Percentiles rank a stretch among this genome's conserved stretches.
phyloP scores from a whole-genome alignment of 1,140 invertebrate species.

The Drosophila pachea region DNA sequence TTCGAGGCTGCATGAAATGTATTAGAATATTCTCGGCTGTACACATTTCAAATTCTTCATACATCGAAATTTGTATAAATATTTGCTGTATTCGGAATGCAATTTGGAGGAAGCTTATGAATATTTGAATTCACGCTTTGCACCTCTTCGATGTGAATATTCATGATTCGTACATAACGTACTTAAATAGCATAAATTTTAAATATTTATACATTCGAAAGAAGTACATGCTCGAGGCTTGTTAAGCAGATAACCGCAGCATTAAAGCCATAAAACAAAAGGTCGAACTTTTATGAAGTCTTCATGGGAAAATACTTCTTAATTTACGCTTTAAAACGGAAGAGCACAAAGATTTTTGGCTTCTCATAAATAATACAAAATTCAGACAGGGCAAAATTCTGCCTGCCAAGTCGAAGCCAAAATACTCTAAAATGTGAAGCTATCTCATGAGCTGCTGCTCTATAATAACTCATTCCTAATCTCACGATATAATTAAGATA shows the following conservation, averaged over 20 bases:
- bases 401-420: too few species aligned
- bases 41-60: too few species aligned
- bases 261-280: constrained; percentile 44
- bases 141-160: constrained; percentile 7
- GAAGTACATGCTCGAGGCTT: not conserved
- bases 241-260: constrained; percentile 18
- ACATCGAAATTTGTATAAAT: too few species aligned
- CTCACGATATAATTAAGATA: too few species aligned
- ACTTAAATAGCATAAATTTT: constrained; percentile 28
- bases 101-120: constrained; percentile 19
- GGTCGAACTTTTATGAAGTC: constrained; percentile 59
- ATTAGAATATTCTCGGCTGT: too few species aligned
- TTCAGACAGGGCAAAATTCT: too few species aligned
- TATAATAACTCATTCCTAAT: too few species aligned
- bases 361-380: too few species aligned
- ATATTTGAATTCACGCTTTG: constrained; percentile 13
- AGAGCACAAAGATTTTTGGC: constrained; percentile 38
- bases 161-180: constrained; percentile 17
- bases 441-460: too few species aligned
- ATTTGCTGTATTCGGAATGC: not conserved
- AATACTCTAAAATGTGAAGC: too few species aligned
- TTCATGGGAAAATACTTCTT: constrained; percentile 60
- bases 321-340: constrained; percentile 59
- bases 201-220: constrained; percentile 22
- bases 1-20: too few species aligned